phyloP scores from a whole-genome alignment of 2,113 vertebrate species.

The Phycodurus eques region DNA sequence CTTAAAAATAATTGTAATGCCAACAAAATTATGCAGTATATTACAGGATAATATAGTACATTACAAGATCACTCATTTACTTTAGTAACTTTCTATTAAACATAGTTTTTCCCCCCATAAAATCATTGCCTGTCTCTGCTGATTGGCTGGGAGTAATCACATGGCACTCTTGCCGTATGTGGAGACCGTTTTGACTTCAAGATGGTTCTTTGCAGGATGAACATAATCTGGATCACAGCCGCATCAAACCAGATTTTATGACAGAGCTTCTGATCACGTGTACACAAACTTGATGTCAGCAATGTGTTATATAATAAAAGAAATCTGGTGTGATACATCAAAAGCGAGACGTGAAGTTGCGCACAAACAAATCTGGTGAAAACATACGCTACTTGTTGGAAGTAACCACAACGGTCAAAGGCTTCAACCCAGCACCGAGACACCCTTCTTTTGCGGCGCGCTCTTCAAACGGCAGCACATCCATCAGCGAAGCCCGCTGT shows the following conservation, averaged over 20 bases:
- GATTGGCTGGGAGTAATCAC: background rate
- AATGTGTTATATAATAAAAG: background rate
- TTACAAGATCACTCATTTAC: too few species aligned
- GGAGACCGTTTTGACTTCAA: background rate
- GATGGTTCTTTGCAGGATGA: background rate
- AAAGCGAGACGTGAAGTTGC: background rate
- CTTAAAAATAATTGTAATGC: too few species aligned
- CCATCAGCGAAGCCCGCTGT: slow-evolving; percentile 63
- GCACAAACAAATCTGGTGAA: background rate
- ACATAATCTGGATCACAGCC: background rate
- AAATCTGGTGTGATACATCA: background rate
- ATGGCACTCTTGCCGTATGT: background rate
- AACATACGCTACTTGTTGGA: background rate
- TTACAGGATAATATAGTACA: too few species aligned
- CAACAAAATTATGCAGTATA: too few species aligned
- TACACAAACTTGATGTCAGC: background rate
- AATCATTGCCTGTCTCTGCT: background rate
- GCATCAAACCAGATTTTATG: background rate
- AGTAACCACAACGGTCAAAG: slow-evolving; percentile 11
- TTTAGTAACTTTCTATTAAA: too few species aligned
- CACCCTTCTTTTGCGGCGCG: slow-evolving; percentile 14
- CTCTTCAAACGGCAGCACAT: slow-evolving; percentile 66
- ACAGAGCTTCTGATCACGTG: background rate
- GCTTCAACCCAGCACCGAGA: slow-evolving; percentile 59
- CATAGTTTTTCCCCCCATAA: too few species aligned